phyloP scores from a whole-genome alignment of 1,140 invertebrate genomes.

The Drosophila azteca region DNA sequence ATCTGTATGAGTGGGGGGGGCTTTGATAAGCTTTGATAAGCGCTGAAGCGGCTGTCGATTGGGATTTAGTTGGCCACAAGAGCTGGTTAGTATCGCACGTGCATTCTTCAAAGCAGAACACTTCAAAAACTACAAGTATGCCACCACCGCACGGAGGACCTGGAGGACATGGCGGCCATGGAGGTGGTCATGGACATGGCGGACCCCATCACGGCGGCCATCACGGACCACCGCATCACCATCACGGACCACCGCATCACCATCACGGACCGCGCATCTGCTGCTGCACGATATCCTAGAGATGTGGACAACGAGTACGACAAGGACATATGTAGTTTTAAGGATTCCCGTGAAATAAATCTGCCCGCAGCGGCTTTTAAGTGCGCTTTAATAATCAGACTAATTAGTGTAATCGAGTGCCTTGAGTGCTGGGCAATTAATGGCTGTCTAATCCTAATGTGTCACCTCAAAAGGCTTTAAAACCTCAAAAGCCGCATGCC shows the following conservation, averaged over 20 bases:
- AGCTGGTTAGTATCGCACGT: slow-evolving; percentile 25
- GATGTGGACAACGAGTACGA: slow-evolving; percentile 1
- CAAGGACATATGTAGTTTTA: slow-evolving; percentile 49
- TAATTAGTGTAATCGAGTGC: slow-evolving; percentile 76
- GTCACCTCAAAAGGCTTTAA: slow-evolving; percentile 66
- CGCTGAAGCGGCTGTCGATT: background rate
- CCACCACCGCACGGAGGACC: slow-evolving; percentile 57
- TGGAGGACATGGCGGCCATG: slow-evolving; percentile 33
- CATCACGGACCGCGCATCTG: slow-evolving; percentile 53
- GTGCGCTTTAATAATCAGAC: slow-evolving; percentile 38
- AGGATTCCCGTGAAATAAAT: slow-evolving; percentile 40
- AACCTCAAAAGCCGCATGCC: slow-evolving; percentile 70
- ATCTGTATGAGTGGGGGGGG: slow-evolving; percentile 26
- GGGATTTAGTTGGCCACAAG: slow-evolving; percentile 28
- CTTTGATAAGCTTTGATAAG: slow-evolving; percentile 22
- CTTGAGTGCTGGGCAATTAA: slow-evolving; percentile 59
- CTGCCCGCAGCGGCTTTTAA: slow-evolving; percentile 4
- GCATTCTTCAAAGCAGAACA: slow-evolving; percentile 5
- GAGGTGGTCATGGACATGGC: slow-evolving; percentile 12
- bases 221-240: slow-evolving; percentile 48
- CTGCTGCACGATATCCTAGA: slow-evolving; percentile 63
- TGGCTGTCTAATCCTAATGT: slow-evolving; percentile 71
- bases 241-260: slow-evolving; percentile 37
- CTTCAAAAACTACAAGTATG: slow-evolving; percentile 32
- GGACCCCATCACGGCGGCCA: slow-evolving; percentile 53